phyloP scores from a whole-genome alignment of 2,797 vertebrate genomes.

The Scolopax rusticola region DNA sequence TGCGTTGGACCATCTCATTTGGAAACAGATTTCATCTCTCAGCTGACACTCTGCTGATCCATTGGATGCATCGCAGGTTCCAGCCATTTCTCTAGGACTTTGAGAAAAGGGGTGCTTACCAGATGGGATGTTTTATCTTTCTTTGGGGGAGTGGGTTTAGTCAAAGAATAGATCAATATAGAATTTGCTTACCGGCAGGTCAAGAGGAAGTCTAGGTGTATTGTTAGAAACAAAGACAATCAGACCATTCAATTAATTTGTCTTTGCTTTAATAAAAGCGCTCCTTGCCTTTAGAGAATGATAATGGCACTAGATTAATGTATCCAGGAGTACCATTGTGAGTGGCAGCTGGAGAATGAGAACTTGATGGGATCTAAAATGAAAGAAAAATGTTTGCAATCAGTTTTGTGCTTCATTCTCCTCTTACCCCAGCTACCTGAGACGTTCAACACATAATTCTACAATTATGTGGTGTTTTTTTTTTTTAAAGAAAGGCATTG shows the following conservation, averaged over 20 bases:
- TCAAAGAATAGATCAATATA: not conserved
- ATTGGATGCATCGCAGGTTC: not conserved
- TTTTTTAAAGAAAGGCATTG: not conserved
- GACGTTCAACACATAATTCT: constrained; percentile 44
- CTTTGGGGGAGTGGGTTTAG: not conserved
- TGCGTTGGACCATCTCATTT: not conserved
- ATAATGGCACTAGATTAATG: constrained; percentile 46
- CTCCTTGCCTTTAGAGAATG: constrained; percentile 31
- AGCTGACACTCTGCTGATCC: not conserved
- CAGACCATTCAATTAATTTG: constrained; percentile 24
- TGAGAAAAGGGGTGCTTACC: not conserved
- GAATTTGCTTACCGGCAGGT: not conserved
- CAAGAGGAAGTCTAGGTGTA: not conserved
- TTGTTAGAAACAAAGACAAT: constrained; percentile 29
- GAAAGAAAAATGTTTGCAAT: constrained; percentile 70
- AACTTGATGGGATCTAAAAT: constrained; percentile 48
- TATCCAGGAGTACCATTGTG: constrained; percentile 16
- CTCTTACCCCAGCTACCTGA: constrained; percentile 32
- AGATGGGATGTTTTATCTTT: not conserved
- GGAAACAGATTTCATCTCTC: not conserved
- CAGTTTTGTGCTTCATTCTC: constrained; percentile 33
- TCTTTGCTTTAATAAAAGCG: constrained; percentile 25
- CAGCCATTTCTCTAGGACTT: not conserved
- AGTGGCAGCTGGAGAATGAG: constrained; percentile 57
- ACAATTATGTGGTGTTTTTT: constrained; percentile 14